Base-by-base conservation (phyloP, 2,113 vertebrate genomes). In the Callipepla squamata region DNA sequence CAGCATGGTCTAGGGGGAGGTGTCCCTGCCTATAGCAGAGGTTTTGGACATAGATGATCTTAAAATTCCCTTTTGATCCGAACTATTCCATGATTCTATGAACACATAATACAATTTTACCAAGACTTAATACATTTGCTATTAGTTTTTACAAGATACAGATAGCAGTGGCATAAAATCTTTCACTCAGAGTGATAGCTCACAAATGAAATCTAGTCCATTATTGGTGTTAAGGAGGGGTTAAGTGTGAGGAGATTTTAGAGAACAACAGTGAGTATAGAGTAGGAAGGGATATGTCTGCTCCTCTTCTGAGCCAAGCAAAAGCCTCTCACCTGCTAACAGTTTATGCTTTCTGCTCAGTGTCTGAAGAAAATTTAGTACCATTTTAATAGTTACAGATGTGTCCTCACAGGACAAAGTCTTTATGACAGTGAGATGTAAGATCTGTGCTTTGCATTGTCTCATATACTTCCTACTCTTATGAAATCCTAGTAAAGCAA, bases 231-330 rank as follows among this genome's bases (percentile, higher is more conserved):
- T 68, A 59, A 38, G 61, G 18, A 79, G 23, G 77, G 45, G 42
- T 47, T 18, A 75, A 32, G 4, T 3, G 18, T 4, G 2, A 13
- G 11, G 5, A 63, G 0, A 11, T 14, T 82, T 79, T 22, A 65
- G 5, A 78, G 15, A 83, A 57, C 11, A 72, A 9, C 30, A 47
- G 13, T 7, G 11, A 69, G 30, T 8, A 63, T 18, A 28, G 13
- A n/a, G 6, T 28, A 4, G 1, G 11, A 13, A 5, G 1, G 11
- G 15, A 5, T 69, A 18, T 2, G 1, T 22, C 23, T 53, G 7
- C 8, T 61, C 61, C 28, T 75, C 4, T 55, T 25, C 14, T 59
- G 26, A 88, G 14, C 9, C 9, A 44, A 8, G 7, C 40, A 70
- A 59, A 15, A 80, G 4, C 9, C 10, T 4, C 14, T 74, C 18